Percentiles rank a stretch among this genome's conserved stretches.
These are phyloP conservation scores for Timema cristinae DNA, from an alignment of 2,888 invertebrate species.

Conservation along the genomic window DNA sequence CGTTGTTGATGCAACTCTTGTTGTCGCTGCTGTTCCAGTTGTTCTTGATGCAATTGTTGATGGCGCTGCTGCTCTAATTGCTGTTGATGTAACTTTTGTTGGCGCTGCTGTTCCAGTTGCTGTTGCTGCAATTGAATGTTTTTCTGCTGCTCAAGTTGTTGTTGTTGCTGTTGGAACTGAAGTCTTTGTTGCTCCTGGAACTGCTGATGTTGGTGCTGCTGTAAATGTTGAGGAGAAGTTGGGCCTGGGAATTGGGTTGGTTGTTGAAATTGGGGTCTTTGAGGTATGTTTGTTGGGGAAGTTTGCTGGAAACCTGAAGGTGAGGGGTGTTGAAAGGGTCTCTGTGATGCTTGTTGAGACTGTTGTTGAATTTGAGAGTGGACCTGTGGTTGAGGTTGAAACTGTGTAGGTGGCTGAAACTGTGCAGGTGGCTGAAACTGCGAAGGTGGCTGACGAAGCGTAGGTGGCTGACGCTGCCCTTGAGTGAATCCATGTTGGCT, in stretches of 20 bases:
- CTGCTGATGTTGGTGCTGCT: slow-evolving; percentile 30
- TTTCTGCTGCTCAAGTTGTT: slow-evolving; percentile 25
- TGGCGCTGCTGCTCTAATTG: slow-evolving; percentile 30
- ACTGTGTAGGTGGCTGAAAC: slow-evolving; percentile 32
- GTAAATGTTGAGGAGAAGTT: slow-evolving; percentile 30
- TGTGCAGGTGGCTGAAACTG: slow-evolving; percentile 22
- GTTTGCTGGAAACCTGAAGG: slow-evolving; percentile 20
- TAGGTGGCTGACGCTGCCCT: slow-evolving; percentile 13
- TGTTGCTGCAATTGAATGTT: slow-evolving; percentile 34
- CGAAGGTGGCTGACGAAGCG: slow-evolving; percentile 21
- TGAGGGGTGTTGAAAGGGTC: slow-evolving; percentile 42
- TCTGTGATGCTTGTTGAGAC: slow-evolving; percentile 43
- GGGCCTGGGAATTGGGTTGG: slow-evolving; percentile 31
- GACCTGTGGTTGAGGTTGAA: slow-evolving; percentile 30
- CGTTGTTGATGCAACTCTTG: slow-evolving; percentile 42
- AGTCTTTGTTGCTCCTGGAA: slow-evolving; percentile 22
- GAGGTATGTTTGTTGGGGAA: slow-evolving; percentile 19
- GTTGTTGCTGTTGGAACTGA: slow-evolving; percentile 29
- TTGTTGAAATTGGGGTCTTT: slow-evolving; percentile 22
- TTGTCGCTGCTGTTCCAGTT: slow-evolving; percentile 37
- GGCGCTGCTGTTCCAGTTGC: slow-evolving; percentile 32
- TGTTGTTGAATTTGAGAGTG: slow-evolving; percentile 35
- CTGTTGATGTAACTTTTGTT: slow-evolving; percentile 40
- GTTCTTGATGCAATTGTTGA: slow-evolving; percentile 37
- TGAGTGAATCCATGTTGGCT: too few relatives aligned